These are phyloP conservation scores for Rhynchomys soricoides DNA, from an alignment of 2,113 vertebrate genomes.

Conservation along the genomic window DNA sequence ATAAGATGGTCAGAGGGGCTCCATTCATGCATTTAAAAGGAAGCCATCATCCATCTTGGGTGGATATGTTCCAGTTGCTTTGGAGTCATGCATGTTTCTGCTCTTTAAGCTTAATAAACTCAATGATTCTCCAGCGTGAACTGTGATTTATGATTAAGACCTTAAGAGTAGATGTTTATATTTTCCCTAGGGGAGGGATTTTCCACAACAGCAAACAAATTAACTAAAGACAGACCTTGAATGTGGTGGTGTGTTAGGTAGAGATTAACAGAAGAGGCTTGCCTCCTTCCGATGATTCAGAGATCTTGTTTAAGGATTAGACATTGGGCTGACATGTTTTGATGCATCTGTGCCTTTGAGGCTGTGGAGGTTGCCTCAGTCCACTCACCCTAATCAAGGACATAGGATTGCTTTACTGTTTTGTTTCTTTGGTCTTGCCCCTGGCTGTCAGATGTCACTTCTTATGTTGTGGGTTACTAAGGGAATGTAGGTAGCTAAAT, in stretches of 20 bases:
- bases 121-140: neutral
- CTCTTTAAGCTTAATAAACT: neutral
- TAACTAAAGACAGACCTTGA: neutral
- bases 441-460: conserved; percentile 45
- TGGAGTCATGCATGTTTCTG: neutral
- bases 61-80: neutral
- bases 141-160: neutral
- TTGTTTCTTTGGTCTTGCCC: neutral
- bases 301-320: neutral
- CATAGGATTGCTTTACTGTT: neutral
- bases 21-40: neutral
- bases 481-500: conserved; percentile 14
- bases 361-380: neutral
- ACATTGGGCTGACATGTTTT: neutral
- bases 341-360: neutral
- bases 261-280: neutral
- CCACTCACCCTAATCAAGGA: neutral
- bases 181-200: neutral
- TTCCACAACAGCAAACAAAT: neutral
- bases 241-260: rapidly evolving
- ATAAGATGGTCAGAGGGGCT: neutral
- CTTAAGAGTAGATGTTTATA: neutral
- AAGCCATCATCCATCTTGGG: neutral
- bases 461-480: neutral
- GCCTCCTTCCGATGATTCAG: neutral